A percentile compares a stretch with the other conserved stretches of the same genome.
Evolutionary conservation across 2,888 invertebrate species (phyloP).

Genomic region (Eupithecia vulgata): DNA sequence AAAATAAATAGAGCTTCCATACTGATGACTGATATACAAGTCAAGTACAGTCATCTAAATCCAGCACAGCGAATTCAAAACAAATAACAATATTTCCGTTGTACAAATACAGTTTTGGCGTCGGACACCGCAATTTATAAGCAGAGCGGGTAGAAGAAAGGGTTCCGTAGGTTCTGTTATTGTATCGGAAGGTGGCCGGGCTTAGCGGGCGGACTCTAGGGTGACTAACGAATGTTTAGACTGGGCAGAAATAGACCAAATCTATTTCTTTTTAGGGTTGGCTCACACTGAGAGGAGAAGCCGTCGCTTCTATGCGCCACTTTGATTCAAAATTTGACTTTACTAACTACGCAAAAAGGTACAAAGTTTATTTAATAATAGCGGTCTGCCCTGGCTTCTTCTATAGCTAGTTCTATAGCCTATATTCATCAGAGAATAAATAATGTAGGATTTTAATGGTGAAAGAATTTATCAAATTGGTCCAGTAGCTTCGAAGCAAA

Average conservation of each 20-base stretch:
- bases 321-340: too few species aligned
- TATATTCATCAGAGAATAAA: too few species aligned
- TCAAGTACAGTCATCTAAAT: neutral
- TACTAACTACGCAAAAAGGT: too few species aligned
- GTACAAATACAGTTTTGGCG: constrained; percentile 56
- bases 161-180: constrained; percentile 82
- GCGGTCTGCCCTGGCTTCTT: too few species aligned
- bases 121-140: constrained; percentile 82
- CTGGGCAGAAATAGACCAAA: neutral
- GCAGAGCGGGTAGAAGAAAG: constrained; percentile 68
- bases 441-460: too few species aligned
- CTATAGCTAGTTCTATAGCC: too few species aligned
- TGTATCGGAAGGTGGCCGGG: constrained; percentile 81
- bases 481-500: too few species aligned
- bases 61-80: constrained; percentile 31
- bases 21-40: neutral
- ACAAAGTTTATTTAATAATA: too few species aligned
- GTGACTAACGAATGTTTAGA: constrained; percentile 46
- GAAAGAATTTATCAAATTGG: too few species aligned
- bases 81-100: constrained; percentile 61
- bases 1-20: neutral
- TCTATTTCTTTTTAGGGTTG: neutral
- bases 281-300: too few species aligned
- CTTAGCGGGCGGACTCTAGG: constrained; percentile 65
- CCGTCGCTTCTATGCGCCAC: too few species aligned